Percentiles rank a stretch among this genome's conserved stretches.
Conservation (phyloP, 2,888 invertebrate species). For the Ichneumoninae sp. region DNA sequence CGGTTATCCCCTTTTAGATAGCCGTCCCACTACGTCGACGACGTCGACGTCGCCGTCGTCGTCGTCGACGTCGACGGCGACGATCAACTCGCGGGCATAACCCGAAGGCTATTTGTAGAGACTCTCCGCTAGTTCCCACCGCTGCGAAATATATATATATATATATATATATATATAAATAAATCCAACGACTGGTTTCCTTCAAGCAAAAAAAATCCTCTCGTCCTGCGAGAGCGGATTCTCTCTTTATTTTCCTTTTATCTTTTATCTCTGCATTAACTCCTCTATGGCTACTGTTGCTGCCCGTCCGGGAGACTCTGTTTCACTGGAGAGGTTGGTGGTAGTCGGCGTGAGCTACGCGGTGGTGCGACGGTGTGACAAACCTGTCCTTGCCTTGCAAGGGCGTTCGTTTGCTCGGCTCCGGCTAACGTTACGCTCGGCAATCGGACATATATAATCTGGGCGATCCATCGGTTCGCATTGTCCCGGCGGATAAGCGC, state of each 20-base stretch:
- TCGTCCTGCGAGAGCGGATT: conserved; percentile 18
- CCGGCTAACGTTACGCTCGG: neutral
- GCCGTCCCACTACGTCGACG: conserved; percentile 54
- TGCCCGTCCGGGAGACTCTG: neutral
- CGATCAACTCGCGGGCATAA: conserved; percentile 59
- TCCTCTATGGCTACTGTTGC: conserved; percentile 53
- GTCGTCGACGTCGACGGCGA: conserved; percentile 31
- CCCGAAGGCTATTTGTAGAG: conserved; percentile 80
- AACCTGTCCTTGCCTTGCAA: conserved; percentile 67
- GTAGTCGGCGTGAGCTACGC: neutral
- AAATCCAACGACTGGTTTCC: conserved; percentile 64
- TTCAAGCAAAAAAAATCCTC: conserved; percentile 56
- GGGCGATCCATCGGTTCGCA: conserved; percentile 15
- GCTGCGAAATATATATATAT: conserved; percentile 58
- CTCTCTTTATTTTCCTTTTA: conserved; percentile 33
- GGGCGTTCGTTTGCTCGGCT: conserved; percentile 65
- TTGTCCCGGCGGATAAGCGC: conserved; percentile 8
- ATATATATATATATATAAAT: conserved; percentile 12
- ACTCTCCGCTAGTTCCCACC: conserved; percentile 77
- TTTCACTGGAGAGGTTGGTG: neutral
- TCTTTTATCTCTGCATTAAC: conserved; percentile 23
- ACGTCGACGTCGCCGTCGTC: neutral
- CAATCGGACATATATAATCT: conserved; percentile 25
- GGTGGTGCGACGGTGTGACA: conserved; percentile 53
- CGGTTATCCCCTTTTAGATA: conserved; percentile 73